Evolutionary conservation across 2,888 invertebrate species (phyloP).

Genomic region (Ectobius pallidus): DNA sequence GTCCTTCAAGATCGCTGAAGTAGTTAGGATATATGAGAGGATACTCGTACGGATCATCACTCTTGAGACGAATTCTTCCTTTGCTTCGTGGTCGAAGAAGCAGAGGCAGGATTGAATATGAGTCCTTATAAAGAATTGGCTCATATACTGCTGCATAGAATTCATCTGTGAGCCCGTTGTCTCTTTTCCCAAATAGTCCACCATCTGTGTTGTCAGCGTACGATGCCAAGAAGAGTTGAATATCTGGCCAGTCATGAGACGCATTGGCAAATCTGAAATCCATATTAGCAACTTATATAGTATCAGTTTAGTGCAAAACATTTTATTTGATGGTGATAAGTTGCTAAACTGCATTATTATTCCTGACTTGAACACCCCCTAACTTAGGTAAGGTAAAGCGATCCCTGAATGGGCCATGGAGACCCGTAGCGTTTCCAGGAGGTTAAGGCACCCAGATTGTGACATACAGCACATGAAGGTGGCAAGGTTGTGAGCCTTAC

Average conservation of each 20-base stretch:
- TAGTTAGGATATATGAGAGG: conserved; percentile 92
- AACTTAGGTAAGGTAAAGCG: too few species aligned
- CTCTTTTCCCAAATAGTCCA: conserved; percentile 73
- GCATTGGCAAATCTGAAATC: conserved; percentile 62
- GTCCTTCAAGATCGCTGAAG: conserved; percentile 68
- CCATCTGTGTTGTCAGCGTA: conserved; percentile 80
- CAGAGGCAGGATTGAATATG: conserved; percentile 69
- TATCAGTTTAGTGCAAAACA: too few species aligned
- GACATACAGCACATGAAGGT: too few species aligned
- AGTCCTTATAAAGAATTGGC: conserved; percentile 70
- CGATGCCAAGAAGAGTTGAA: conserved; percentile 77
- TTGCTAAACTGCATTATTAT: too few species aligned
- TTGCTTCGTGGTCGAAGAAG: conserved; percentile 75
- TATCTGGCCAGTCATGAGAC: conserved; percentile 75
- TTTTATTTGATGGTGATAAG: too few species aligned
- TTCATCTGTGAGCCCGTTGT: conserved; percentile 69
- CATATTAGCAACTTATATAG: too few species aligned
- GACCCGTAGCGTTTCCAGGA: too few species aligned
- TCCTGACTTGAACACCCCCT: too few species aligned
- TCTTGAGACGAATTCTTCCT: conserved; percentile 70
- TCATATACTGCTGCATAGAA: conserved; percentile 73
- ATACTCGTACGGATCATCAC: conserved; percentile 71
- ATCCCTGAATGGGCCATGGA: too few species aligned
- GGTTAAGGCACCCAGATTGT: too few species aligned
- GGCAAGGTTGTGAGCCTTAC: too few species aligned